Base-by-base conservation (phyloP, 2,888 invertebrate species). In the Drosophila falleni region DNA sequence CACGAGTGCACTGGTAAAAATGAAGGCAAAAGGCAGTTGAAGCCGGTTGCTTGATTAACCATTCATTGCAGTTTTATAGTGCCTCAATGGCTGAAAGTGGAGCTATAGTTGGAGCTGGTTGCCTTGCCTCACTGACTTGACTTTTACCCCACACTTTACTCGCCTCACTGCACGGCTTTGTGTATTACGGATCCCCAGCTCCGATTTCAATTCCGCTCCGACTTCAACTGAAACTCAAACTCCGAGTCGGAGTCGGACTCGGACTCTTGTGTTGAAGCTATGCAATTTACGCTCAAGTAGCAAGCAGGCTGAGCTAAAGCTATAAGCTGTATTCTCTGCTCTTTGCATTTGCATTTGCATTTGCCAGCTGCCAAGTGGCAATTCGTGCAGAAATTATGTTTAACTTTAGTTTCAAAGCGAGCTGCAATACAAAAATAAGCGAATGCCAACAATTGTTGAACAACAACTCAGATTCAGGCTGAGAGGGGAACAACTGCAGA, bases 341-440 rank as follows among this genome's bases (percentile, higher is more conserved):
- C 71, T 70, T 72, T 76, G 68, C 67, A 63, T 76, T 75, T 72
- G 60, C 69, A 67, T 70, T 72, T 76, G 68, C 67, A 63, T 76
- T 75, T 72, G 60, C 69, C 61, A 65, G 63, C 70, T 74, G 71
- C 82, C 84, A 80, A 84, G 87, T 84, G 84, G 83, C 83, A 84
- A 87, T 87, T 87, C 78, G 82, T 77, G 86, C 85, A 83, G 83
- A 85, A 85, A 87, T 85, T 85, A 79, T 85, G 83, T 83, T 87
- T 79, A 86, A 85, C 83, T 85, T 84, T 80, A 76, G 73, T 81
- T 79, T 73, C 71, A 87, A 87, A 86, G 79, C 67, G 63, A 70
- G 54, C 53, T 64, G 66, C 59, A 67, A 39, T 53, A 59, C 55
- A 51, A 69, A 58, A 63, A 29, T 44, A 61, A 53, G 15, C 23